Evolutionary conservation across 2,113 vertebrate species (phyloP).

Genomic region (Podarcis muralis): DNA sequence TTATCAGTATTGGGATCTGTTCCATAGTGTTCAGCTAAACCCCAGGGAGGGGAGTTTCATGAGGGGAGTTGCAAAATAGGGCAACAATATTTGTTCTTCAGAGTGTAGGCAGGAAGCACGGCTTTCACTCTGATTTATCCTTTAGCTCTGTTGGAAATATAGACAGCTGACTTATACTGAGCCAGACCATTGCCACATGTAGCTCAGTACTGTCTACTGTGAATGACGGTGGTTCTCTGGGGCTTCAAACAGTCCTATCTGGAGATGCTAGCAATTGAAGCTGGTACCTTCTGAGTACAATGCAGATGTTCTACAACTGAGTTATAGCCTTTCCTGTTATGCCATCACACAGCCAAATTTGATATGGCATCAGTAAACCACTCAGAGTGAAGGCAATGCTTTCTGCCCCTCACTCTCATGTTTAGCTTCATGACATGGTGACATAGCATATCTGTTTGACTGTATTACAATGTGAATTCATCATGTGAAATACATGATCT

Average conservation of each 20-base stretch:
- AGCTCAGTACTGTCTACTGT: too few species aligned
- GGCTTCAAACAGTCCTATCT: too few species aligned
- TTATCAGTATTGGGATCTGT: neutral
- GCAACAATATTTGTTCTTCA: neutral
- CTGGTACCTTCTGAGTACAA: too few species aligned
- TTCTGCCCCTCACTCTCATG: neutral
- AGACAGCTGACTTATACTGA: too few species aligned
- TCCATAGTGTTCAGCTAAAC: neutral
- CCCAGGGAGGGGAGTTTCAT: neutral
- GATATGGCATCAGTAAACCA: neutral
- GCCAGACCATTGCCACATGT: too few species aligned
- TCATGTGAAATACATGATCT: neutral
- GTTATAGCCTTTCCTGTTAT: neutral
- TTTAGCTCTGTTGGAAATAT: neutral
- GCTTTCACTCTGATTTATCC: neutral
- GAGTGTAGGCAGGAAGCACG: neutral
- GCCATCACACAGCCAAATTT: neutral
- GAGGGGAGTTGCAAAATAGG: neutral
- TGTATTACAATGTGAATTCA: neutral
- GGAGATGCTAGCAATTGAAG: too few species aligned
- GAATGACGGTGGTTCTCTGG: too few species aligned
- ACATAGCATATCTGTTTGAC: neutral
- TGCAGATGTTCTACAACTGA: too few species aligned
- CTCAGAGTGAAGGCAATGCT: neutral
- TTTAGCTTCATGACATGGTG: neutral